These are phyloP conservation scores for Oxyruncus cristatus DNA, from an alignment of 2,113 vertebrate species.

Conservation along the genomic window DNA sequence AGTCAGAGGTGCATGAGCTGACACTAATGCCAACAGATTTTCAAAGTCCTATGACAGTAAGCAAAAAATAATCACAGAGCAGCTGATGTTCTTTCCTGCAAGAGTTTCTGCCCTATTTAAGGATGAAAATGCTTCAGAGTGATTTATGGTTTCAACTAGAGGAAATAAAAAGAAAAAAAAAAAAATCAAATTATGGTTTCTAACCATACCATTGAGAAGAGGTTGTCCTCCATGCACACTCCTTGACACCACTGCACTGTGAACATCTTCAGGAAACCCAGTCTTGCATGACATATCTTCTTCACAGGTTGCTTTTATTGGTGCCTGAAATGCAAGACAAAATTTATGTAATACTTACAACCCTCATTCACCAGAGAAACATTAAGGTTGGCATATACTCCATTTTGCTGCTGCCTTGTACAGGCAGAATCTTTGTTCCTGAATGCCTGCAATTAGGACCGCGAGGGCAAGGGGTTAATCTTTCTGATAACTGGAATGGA, in stretches of 20 bases:
- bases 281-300: conserved; percentile 85
- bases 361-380: conserved; percentile 59
- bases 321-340: conserved; percentile 81
- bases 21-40: conserved; percentile 1
- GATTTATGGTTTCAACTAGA: not conserved
- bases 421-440: conserved; percentile 86
- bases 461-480: conserved; percentile 90
- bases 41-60: conserved; percentile 10
- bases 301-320: conserved; percentile 85
- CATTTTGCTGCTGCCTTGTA: conserved; percentile 67
- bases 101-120: not conserved
- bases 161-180: not conserved
- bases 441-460: conserved; percentile 81
- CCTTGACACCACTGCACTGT: conserved; percentile 84
- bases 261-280: conserved; percentile 94
- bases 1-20: not conserved
- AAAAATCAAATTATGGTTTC: not conserved
- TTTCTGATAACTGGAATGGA: conserved; percentile 83
- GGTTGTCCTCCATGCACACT: conserved; percentile 84
- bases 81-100: not conserved
- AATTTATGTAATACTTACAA: conserved; percentile 58
- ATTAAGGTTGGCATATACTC: conserved; percentile 64
- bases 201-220: conserved; percentile 87
- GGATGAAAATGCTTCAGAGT: not conserved
- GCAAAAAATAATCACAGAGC: not conserved